These are phyloP conservation scores for Ephestia elutella DNA, from an alignment of 1,140 invertebrate species.

Conservation along the genomic window DNA sequence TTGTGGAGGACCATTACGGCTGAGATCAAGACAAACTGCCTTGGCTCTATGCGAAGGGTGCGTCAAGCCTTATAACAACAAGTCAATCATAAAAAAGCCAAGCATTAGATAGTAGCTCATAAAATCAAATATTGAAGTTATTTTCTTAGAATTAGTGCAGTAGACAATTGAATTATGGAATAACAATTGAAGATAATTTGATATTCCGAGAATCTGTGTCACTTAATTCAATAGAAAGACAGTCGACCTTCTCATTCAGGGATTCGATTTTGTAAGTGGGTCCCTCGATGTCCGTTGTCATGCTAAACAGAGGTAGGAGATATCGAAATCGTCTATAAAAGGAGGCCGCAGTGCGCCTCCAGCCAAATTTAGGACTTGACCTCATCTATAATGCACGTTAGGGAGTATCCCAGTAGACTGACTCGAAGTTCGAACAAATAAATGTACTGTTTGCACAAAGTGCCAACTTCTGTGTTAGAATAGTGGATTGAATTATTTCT, in stretches of 20 bases:
- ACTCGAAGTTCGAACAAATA: neutral
- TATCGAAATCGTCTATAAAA: neutral
- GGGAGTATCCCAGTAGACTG: constrained; percentile 14
- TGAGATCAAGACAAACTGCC: too few relatives aligned
- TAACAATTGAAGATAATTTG: constrained; percentile 1
- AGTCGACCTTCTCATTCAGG: neutral
- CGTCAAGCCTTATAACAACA: too few relatives aligned
- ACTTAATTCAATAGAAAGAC: constrained; percentile 1
- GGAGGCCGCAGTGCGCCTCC: constrained; percentile 24
- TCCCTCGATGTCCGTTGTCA: neutral
- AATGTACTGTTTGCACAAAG: neutral
- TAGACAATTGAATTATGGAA: neutral
- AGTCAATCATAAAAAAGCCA: too few relatives aligned
- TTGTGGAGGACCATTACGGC: too few relatives aligned
- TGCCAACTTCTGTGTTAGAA: neutral
- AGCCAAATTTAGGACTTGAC: constrained; percentile 50
- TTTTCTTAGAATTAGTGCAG: neutral
- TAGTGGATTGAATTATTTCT: neutral
- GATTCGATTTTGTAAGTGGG: neutral
- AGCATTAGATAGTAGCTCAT: too few relatives aligned
- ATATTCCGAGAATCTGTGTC: constrained; percentile 6
- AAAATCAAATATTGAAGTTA: too few relatives aligned
- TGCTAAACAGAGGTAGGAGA: neutral
- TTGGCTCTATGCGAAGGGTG: too few relatives aligned
- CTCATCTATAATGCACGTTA: constrained; percentile 54